Conservation (phyloP, 2,113 vertebrate genomes). For the Corythornis vintsioides region DNA sequence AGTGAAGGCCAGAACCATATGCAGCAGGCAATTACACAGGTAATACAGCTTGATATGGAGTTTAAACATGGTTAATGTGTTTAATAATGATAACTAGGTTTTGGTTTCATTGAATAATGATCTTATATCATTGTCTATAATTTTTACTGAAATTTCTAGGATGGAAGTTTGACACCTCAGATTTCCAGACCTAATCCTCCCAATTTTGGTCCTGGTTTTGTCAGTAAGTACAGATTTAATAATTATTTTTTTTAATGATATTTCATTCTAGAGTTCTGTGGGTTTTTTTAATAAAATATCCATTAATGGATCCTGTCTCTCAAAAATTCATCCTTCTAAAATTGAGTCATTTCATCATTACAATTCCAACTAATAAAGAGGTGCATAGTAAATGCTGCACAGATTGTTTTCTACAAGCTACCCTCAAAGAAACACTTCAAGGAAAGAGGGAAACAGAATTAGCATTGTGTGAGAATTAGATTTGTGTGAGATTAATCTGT, state of each 20-base stretch:
- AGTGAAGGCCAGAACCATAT: constrained; percentile 76
- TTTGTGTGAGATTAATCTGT: neutral
- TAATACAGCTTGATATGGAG: constrained; percentile 34
- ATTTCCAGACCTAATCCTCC: constrained; percentile 91
- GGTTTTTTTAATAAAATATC: constrained; percentile 1
- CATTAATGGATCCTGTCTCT: neutral
- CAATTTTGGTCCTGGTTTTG: constrained; percentile 89
- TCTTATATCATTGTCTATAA: constrained; percentile 63
- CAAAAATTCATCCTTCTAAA: neutral
- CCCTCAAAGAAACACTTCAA: neutral
- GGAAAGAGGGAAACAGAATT: neutral
- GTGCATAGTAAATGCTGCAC: neutral
- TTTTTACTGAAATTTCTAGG: constrained; percentile 80
- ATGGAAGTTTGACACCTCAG: constrained; percentile 86
- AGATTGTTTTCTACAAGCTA: neutral
- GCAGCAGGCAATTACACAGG: constrained; percentile 80
- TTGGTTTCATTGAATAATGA: neutral
- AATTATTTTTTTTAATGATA: neutral
- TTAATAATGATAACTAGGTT: neutral
- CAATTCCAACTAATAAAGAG: fast-evolving
- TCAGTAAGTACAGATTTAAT: constrained; percentile 86
- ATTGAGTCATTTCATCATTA: neutral
- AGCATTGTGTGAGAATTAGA: neutral
- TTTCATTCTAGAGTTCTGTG: constrained; percentile 25
- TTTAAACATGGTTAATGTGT: neutral